These are phyloP conservation scores for Muntiacus reevesi DNA, from an alignment of 2,113 vertebrate genomes.

Conservation along the genomic window DNA sequence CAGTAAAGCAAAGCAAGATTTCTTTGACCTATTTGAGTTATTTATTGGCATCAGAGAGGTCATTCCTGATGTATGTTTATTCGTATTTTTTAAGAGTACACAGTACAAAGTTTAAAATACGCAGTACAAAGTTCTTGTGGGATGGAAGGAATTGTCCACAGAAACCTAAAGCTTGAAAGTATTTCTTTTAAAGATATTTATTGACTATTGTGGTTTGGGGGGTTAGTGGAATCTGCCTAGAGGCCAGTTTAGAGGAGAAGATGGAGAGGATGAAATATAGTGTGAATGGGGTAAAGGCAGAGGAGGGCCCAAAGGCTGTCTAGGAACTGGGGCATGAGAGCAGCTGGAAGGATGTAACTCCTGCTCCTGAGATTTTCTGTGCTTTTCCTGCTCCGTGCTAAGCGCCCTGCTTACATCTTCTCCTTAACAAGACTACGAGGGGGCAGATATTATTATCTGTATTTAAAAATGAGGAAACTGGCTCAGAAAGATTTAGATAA, in stretches of 20 bases:
- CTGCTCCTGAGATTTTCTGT: neutral
- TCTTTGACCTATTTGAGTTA: conserved; percentile 5
- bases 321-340: neutral
- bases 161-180: neutral
- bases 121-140: neutral
- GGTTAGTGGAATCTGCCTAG: neutral
- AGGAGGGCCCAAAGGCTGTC: neutral
- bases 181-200: neutral
- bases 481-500: neutral
- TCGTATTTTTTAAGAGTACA: neutral
- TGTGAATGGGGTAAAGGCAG: no score
- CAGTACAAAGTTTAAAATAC: neutral
- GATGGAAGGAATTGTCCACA: neutral
- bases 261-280: no score
- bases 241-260: neutral
- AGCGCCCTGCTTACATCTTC: neutral
- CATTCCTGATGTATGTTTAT: neutral
- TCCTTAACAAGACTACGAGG: neutral
- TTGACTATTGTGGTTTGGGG: neutral
- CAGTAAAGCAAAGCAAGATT: neutral
- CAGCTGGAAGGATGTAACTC: neutral
- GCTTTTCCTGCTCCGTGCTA: neutral
- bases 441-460: neutral
- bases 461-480: neutral
- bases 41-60: neutral